Conservation (phyloP, 1,140 invertebrate genomes). For the Ptiloglossa arizonensis region DNA sequence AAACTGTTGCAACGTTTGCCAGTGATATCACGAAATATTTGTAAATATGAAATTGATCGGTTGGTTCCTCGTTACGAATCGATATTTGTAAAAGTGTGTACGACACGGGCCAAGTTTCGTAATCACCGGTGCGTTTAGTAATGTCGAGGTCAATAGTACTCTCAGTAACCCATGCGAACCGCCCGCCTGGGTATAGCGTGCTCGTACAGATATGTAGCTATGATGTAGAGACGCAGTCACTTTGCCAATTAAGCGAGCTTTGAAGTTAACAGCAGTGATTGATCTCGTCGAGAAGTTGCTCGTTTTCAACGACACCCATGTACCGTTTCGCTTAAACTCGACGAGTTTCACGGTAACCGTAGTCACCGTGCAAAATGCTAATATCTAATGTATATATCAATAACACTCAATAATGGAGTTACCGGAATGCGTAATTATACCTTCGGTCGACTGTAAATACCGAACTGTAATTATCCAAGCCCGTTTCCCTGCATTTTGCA, state of each 20-base stretch:
- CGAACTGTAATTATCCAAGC: conserved; percentile 10
- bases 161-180: conserved; percentile 32
- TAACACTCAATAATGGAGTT: conserved; percentile 17
- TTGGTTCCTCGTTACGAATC: no score
- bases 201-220: conserved; percentile 34
- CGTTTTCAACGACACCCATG: conserved; percentile 34
- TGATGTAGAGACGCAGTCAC: conserved; percentile 43
- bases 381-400: background rate
- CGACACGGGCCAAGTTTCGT: no score
- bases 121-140: background rate
- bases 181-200: conserved; percentile 47
- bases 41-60: no score
- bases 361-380: conserved; percentile 5
- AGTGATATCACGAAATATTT: no score
- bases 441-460: background rate
- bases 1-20: no score
- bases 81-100: no score
- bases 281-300: conserved; percentile 37
- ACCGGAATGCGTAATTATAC: conserved; percentile 21
- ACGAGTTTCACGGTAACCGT: conserved; percentile 24
- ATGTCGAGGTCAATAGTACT: conserved; percentile 56
- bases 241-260: conserved; percentile 50
- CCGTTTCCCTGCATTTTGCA: background rate
- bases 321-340: conserved; percentile 28
- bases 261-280: conserved; percentile 30